Conservation (phyloP, 2,113 vertebrate species). For the Psophia crepitans region DNA sequence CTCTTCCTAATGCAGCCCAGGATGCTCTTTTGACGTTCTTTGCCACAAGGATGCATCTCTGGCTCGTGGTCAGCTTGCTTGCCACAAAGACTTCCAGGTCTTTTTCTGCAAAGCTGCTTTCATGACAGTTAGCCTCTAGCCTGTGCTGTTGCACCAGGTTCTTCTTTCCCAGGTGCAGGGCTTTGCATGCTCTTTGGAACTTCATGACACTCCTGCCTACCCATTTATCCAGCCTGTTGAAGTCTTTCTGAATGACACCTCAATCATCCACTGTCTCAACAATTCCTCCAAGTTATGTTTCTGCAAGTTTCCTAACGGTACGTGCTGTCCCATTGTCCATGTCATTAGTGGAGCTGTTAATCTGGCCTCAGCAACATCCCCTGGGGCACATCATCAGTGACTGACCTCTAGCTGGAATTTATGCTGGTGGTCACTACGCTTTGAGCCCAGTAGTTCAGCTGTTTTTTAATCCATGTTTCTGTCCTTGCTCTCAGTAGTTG, state of each 20-base stretch:
- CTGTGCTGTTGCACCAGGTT: background rate
- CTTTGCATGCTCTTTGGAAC: background rate
- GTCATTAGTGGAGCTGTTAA: background rate
- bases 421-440: background rate
- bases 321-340: rapidly evolving
- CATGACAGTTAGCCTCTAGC: background rate
- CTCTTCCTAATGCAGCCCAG: background rate
- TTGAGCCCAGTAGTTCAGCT: background rate
- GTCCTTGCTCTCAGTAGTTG: background rate
- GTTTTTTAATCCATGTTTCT: background rate
- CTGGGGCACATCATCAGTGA: background rate
- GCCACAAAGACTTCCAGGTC: background rate
- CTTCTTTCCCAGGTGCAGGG: background rate
- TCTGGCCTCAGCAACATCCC: background rate
- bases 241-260: background rate
- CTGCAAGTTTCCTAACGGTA: background rate
- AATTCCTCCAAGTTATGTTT: background rate
- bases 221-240: background rate
- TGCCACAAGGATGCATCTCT: background rate
- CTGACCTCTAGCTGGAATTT: background rate
- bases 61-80: background rate
- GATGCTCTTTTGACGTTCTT: too few species aligned
- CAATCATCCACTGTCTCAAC: too few species aligned
- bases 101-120: background rate
- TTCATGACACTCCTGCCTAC: background rate